Conservation (phyloP, 2,888 invertebrate genomes). For the Shargacucullia verbasci region DNA sequence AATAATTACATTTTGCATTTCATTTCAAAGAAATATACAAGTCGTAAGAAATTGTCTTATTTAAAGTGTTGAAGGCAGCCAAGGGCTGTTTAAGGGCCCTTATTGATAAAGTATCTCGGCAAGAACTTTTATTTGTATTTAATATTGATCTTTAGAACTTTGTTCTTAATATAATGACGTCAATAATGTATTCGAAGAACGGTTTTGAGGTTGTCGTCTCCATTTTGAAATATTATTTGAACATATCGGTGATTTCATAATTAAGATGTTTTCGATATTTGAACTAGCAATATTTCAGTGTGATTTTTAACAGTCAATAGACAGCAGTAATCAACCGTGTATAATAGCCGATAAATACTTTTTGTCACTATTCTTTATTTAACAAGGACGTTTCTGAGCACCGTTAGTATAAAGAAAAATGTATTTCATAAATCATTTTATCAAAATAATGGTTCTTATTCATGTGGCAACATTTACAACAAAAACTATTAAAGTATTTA, state of each 20-base stretch:
- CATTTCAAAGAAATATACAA: too few relatives aligned
- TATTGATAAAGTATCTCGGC: constrained; percentile 29
- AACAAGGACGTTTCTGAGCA: constrained; percentile 24
- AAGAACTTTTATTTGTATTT: constrained; percentile 16
- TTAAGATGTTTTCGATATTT: constrained; percentile 19
- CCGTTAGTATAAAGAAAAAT: neutral
- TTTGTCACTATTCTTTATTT: constrained; percentile 23
- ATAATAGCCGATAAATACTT: constrained; percentile 21
- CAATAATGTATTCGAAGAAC: constrained; percentile 10
- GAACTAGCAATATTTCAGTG: neutral
- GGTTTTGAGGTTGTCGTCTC: constrained; percentile 9
- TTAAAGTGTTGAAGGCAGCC: constrained; percentile 2
- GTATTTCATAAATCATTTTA: too few relatives aligned
- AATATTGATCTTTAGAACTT: constrained; percentile 44
- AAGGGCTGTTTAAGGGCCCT: constrained; percentile 7
- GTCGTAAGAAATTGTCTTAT: constrained; percentile 8
- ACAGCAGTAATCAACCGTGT: constrained; percentile 17
- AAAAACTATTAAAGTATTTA: too few relatives aligned
- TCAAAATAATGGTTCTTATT: too few relatives aligned
- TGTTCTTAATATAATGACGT: constrained; percentile 17
- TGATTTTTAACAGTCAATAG: constrained; percentile 12
- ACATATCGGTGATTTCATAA: constrained; percentile 28
- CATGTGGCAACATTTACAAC: too few relatives aligned
- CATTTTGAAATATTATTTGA: constrained; percentile 10
- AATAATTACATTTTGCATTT: too few relatives aligned